Percentiles rank a stretch among this genome's conserved stretches.
Evolutionary conservation across 1,140 invertebrate genomes (phyloP).

Genomic region (Drosophila guanche): DNA sequence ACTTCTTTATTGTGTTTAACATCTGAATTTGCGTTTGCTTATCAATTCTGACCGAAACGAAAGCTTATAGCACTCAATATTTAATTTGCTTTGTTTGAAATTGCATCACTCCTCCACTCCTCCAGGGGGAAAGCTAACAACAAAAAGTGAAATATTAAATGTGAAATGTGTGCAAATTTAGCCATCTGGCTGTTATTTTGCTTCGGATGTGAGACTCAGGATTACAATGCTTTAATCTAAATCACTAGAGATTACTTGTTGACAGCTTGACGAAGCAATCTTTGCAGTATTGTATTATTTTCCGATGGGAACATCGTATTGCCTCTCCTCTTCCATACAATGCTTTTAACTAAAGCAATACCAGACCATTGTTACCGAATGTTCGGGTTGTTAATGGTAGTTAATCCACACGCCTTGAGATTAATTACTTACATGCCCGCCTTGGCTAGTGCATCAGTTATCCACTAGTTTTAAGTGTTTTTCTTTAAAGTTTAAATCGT

Average conservation of each 20-base stretch:
- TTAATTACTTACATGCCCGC: constrained; percentile 33
- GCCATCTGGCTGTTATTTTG: constrained; percentile 1
- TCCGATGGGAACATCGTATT: constrained; percentile 5
- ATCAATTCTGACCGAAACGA: constrained; percentile 9
- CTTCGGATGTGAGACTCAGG: constrained; percentile 4
- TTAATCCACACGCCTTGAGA: constrained; percentile 23
- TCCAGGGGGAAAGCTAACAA: too few species aligned
- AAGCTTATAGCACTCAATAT: constrained; percentile 10
- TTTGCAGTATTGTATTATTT: background rate
- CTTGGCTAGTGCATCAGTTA: constrained; percentile 58
- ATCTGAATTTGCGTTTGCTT: constrained; percentile 22
- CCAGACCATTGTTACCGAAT: constrained; percentile 23
- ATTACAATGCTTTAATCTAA: background rate
- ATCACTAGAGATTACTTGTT: too few species aligned
- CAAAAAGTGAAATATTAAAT: background rate
- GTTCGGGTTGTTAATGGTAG: constrained; percentile 3
- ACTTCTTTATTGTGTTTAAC: constrained; percentile 11
- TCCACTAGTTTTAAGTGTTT: constrained; percentile 32
- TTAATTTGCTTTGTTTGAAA: constrained; percentile 4
- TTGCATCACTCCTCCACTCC: background rate
- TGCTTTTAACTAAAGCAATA: constrained; percentile 2
- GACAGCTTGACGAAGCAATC: too few species aligned
- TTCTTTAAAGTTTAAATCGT: constrained; percentile 58
- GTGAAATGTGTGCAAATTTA: background rate
- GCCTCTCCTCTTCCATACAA: constrained; percentile 11